phyloP scores from a whole-genome alignment of 2,888 invertebrate species.

The Heteropelma amictum region DNA sequence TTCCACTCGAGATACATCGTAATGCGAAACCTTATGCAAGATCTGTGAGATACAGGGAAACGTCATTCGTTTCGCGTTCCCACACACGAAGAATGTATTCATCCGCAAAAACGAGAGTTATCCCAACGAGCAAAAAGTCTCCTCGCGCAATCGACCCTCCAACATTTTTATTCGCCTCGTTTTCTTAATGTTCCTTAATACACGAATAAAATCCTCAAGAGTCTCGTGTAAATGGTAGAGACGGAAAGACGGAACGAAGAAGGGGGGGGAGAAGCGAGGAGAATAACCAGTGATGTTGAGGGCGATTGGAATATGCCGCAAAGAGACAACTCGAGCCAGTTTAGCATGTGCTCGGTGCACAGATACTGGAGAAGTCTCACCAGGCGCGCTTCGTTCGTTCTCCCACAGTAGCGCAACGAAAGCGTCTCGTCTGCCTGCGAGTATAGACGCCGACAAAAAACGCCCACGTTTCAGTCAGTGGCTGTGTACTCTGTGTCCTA shows the following conservation, averaged over 20 bases:
- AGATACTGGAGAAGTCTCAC: conserved; percentile 40
- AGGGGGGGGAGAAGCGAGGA: conserved; percentile 17
- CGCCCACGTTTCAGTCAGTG: conserved; percentile 54
- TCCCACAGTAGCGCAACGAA: conserved; percentile 51
- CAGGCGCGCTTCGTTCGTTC: conserved; percentile 41
- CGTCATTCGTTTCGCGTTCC: conserved; percentile 1
- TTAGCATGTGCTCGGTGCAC: conserved; percentile 52
- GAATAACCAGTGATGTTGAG: conserved; percentile 34
- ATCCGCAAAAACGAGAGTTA: background rate
- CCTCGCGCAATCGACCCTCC: conserved; percentile 36
- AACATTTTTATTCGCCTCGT: background rate
- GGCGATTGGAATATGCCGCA: conserved; percentile 42
- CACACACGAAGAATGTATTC: conserved; percentile 4
- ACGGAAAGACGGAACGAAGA: background rate
- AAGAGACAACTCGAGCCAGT: conserved; percentile 49
- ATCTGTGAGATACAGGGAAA: background rate
- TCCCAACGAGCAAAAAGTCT: conserved; percentile 7
- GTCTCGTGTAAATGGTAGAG: conserved; percentile 22
- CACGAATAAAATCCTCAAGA: conserved; percentile 16
- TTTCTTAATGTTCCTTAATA: conserved; percentile 32
- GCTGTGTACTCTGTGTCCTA: conserved; percentile 37
- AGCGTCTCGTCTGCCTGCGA: conserved; percentile 49
- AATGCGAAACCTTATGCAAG: background rate
- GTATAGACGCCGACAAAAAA: conserved; percentile 52
- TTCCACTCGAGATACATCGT: no score